Conservation (phyloP, 2,113 vertebrate species). For the Prunella himalayana region DNA sequence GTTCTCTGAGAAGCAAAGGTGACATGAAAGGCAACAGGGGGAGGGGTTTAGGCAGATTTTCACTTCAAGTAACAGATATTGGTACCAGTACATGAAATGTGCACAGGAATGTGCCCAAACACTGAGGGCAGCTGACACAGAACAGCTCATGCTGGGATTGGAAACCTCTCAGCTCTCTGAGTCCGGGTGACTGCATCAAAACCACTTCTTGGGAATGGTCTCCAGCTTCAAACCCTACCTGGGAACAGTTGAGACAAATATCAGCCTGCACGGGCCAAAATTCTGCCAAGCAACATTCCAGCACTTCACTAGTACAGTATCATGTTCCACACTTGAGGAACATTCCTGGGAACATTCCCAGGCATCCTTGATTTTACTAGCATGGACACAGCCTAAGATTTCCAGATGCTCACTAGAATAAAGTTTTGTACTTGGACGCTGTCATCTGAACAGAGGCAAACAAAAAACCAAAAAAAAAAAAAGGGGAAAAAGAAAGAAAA, state of each 20-base stretch:
- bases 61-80: not conserved
- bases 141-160: rapidly evolving
- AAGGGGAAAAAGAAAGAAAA: not conserved
- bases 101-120: not conserved
- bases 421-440: not conserved
- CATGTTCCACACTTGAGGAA: constrained; percentile 16
- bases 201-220: not conserved
- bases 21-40: not conserved
- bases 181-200: not conserved
- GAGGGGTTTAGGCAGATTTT: not conserved
- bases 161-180: not conserved
- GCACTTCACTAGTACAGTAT: constrained; percentile 24
- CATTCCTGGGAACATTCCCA: constrained; percentile 56
- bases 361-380: constrained; percentile 44
- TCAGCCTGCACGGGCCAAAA: not conserved
- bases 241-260: constrained; percentile 2
- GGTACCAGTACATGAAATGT: not conserved
- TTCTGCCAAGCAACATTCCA: constrained; percentile 43
- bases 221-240: constrained; percentile 14
- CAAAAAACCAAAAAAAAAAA: not conserved
- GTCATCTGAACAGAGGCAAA: not conserved
- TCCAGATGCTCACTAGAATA: constrained; percentile 34
- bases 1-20: not conserved
- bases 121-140: not conserved
- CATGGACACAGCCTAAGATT: constrained; percentile 4